phyloP scores from a whole-genome alignment of 1,140 invertebrate species.

The Calliopsis andreniformis region DNA sequence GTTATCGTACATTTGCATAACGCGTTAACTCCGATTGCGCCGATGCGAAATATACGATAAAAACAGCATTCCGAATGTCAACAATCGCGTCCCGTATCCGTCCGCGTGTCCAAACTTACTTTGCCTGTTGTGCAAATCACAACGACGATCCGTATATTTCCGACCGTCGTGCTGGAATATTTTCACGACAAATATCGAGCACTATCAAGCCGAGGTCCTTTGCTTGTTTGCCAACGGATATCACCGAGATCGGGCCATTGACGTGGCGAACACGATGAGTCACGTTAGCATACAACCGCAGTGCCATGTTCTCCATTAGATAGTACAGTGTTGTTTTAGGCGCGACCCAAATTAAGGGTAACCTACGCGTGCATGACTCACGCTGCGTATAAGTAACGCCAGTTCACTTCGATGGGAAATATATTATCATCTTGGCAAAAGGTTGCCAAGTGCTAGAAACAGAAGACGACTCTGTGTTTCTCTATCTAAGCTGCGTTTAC shows the following conservation, averaged over 20 bases:
- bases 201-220: conserved; percentile 21
- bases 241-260: conserved; percentile 44
- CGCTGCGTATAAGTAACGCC: conserved; percentile 35
- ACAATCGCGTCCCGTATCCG: background rate
- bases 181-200: conserved; percentile 56
- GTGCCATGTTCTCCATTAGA: conserved; percentile 62
- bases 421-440: conserved; percentile 36
- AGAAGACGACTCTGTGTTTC: conserved; percentile 22
- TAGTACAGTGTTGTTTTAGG: conserved; percentile 62
- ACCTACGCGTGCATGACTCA: conserved; percentile 51
- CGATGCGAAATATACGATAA: background rate
- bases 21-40: background rate
- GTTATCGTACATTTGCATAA: conserved; percentile 1
- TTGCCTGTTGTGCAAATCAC: conserved; percentile 8
- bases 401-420: conserved; percentile 58
- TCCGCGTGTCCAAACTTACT: background rate
- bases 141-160: background rate
- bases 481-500: conserved; percentile 34
- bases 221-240: conserved; percentile 53
- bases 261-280: conserved; percentile 59
- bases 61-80: background rate
- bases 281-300: conserved; percentile 64
- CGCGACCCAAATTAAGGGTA: conserved; percentile 55
- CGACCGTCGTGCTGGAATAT: conserved; percentile 26
- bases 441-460: background rate